Evolutionary conservation across 2,797 vertebrate species (phyloP).

Genomic region (Chelidonichthys spinosus): DNA sequence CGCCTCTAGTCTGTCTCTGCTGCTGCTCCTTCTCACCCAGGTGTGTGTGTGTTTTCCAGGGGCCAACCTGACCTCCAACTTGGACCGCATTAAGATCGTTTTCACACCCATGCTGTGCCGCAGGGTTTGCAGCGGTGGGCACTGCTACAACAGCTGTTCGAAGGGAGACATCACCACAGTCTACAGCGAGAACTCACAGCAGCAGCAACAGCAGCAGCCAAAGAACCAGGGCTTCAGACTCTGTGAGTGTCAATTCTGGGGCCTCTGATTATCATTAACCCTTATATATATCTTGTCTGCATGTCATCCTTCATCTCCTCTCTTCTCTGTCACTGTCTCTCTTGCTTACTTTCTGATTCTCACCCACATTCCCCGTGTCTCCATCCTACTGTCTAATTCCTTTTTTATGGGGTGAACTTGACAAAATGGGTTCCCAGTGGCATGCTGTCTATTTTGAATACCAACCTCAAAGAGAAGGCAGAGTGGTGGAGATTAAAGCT

Average conservation of each 20-base stretch:
- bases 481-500: constrained; percentile 64
- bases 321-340: constrained; percentile 21
- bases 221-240: constrained; percentile 93
- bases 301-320: constrained; percentile 16
- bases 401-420: constrained; percentile 63
- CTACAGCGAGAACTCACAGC: constrained; percentile 90
- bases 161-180: constrained; percentile 94
- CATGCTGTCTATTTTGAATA: constrained; percentile 66
- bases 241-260: constrained; percentile 86
- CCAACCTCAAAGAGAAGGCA: constrained; percentile 54
- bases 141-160: constrained; percentile 93
- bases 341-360: constrained; percentile 40
- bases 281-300: constrained; percentile 14
- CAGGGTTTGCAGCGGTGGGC: constrained; percentile 87
- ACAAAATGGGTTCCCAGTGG: constrained; percentile 69
- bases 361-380: constrained; percentile 44
- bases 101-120: constrained; percentile 96
- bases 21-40: constrained; percentile 76
- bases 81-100: constrained; percentile 95
- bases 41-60: constrained; percentile 85
- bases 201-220: constrained; percentile 83
- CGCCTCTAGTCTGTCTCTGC: constrained; percentile 61
- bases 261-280: constrained; percentile 29
- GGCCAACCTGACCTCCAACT: constrained; percentile 91
- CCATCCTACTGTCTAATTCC: constrained; percentile 40